Evolutionary conservation across 1,140 invertebrate species (phyloP), one percentile per base, ranked within the genome.

Genomic region (Calosoma granatense): DNA sequence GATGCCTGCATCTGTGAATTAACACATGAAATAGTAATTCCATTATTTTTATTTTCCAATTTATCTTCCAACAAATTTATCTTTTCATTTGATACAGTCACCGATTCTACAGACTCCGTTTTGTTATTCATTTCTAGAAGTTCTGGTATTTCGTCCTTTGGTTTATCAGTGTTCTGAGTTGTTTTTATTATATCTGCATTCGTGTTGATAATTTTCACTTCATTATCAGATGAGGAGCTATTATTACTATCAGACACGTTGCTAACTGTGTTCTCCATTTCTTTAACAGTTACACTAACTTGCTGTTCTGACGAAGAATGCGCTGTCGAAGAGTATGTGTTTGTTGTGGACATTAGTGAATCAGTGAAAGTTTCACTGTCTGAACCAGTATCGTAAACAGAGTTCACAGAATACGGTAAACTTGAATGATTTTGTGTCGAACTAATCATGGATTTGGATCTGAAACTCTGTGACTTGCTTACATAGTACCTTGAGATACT

Each of bases 381-480:
- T 4, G 17, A 47, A 17, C 15, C 17, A 12, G 41, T 47, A 47
- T 47, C 41, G 17, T 4, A 47, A 11, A 47, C 9, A 11, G 17
- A 12, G 15, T 30, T 30, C 14, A 30, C 26, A 30, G 26, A 6
- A 30, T 12, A 47, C 17, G 41, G 41, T 47, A 47, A 47, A 47
- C 41, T 47, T 12, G 41, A 11, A 47, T 47, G 41, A 6, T 47
- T 17, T 47, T 47, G 41, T 11, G 41, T 12, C 17, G 41, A 11
- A 47, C 15, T 47, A 4, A 47, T 47, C 9, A 47, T 47, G 17
- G 41, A 12, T 47, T 47, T 47, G 6, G 41, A 75, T 59, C 81
- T 77, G 63, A 85, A 85, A 65, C 82, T 84, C 53, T 82, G 78
- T 3, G 82, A 82, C 65, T 84, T 84, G 17, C 80, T 75, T 30